Evolutionary conservation across 64 coral and sea anemone species (phyloP), one percentile per base, ranked within the genome.

Genomic region (Acropora tenuis): DNA sequence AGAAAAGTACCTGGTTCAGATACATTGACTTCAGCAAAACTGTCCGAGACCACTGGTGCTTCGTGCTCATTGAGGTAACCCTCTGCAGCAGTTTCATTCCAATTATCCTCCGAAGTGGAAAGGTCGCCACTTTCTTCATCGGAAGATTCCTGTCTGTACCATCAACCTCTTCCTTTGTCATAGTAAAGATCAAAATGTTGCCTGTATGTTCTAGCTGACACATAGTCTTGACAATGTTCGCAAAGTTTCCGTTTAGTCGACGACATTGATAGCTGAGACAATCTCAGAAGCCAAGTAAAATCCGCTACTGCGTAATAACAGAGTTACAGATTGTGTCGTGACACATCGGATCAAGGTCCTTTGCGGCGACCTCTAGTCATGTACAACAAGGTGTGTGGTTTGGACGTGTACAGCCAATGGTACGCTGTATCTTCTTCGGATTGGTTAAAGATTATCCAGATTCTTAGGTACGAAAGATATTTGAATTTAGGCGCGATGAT

Each of bases 111-210:
- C 41, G 50, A 18, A 60, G 50, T 53, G 49, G n/a, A 82, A 82
- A 30, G 50, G 18, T 82, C 43, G 12, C 18, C 30, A 19, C 50
- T 65, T 93, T 88, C 92, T 76, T 93, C 84, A 80, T 82, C 84
- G 43, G 91, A 93, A 80, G 91, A 88, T 78, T 93, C 91, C 58
- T 79, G 74, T 48, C 87, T 86, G 88, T 52, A 10, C 59, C 59
- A 63, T 63, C 78, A 78, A 94, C 82, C 78, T 69, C 63, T 77
- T 83, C 88, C 81, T 84, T 84, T 94, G 79, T 94, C 82, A 73
- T 80, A 89, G 69, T 89, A 94, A 45, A 89, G 86, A 73, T 88
- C 92, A 46, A 94, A 80, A 83, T 94, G 92, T 68, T 94, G 86
- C 77, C 86, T 89, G 78, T 88, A 89, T 43, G 92, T 89, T 75